Evolutionary conservation across 2,888 invertebrate genomes (phyloP).

Genomic region (Eristalis arbustorum): DNA sequence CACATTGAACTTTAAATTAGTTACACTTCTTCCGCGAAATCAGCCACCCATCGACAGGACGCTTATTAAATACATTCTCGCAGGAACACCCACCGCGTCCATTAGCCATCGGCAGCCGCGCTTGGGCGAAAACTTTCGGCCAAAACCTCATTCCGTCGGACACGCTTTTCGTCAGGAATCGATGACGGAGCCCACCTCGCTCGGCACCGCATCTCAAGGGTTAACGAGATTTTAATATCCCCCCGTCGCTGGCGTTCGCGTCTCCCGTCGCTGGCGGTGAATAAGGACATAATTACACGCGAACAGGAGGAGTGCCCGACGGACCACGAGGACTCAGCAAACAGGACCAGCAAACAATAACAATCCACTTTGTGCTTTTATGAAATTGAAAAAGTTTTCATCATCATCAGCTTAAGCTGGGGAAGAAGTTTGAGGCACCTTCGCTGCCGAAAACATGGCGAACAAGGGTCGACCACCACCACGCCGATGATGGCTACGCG

Average conservation of each 20-base stretch:
- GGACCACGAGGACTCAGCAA: slow-evolving; percentile 9
- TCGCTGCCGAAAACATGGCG: slow-evolving; percentile 18
- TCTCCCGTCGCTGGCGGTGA: slow-evolving; percentile 1
- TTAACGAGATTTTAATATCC: slow-evolving; percentile 36
- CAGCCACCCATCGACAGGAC: background rate
- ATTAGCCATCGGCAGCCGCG: background rate
- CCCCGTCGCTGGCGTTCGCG: background rate
- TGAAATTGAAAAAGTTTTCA: slow-evolving; percentile 44
- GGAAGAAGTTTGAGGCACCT: slow-evolving; percentile 9
- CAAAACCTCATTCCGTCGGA: background rate
- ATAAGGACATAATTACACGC: slow-evolving; percentile 23
- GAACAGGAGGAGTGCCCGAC: background rate
- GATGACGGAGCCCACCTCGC: background rate
- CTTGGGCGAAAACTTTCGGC: background rate
- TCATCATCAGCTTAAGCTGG: slow-evolving; percentile 40
- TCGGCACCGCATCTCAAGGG: background rate
- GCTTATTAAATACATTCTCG: background rate
- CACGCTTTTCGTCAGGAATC: background rate
- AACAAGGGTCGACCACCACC: background rate
- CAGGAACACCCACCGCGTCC: background rate
- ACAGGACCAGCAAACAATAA: slow-evolving; percentile 7
- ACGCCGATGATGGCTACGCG: background rate
- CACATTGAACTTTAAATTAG: background rate
- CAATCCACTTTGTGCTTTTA: slow-evolving; percentile 36
- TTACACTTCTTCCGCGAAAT: background rate